Evolutionary conservation across 2,888 invertebrate genomes (phyloP).

Genomic region (Cephalotes varians): DNA sequence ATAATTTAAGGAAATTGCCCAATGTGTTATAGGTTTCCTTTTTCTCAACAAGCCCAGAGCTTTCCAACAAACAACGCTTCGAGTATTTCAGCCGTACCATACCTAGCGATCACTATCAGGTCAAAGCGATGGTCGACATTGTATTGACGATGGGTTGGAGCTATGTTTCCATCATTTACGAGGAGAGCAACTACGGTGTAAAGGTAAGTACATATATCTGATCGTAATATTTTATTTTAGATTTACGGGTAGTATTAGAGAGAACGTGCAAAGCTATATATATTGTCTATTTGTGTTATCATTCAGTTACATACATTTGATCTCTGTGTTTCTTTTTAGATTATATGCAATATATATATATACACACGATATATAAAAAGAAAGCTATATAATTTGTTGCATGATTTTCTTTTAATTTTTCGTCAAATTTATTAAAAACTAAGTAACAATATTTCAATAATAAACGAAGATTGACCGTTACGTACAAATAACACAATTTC

Average conservation of each 20-base stretch:
- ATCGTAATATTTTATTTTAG: constrained; percentile 21
- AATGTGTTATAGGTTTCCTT: constrained; percentile 93
- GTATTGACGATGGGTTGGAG: constrained; percentile 95
- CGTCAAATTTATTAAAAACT: not conserved
- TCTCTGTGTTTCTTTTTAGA: not conserved
- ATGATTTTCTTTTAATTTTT: not conserved
- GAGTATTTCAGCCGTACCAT: constrained; percentile 98
- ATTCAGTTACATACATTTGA: not conserved
- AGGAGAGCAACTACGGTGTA: constrained; percentile 98
- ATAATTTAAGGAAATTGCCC: constrained; percentile 24
- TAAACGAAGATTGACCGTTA: no score
- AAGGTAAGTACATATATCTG: constrained; percentile 90
- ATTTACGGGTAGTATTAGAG: not conserved
- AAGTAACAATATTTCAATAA: no score
- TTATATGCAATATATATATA: not conserved
- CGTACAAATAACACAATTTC: no score
- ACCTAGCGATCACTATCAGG: constrained; percentile 97
- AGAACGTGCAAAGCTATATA: not conserved
- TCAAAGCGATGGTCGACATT: constrained; percentile 97
- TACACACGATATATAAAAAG: not conserved
- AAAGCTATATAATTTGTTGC: not conserved
- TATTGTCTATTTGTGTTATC: not conserved
- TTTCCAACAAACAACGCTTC: constrained; percentile 97
- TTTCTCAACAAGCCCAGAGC: constrained; percentile 97
- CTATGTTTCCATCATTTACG: constrained; percentile 97